Base-by-base conservation (phyloP, 2,888 invertebrate species). In the Pandemis heparana region DNA sequence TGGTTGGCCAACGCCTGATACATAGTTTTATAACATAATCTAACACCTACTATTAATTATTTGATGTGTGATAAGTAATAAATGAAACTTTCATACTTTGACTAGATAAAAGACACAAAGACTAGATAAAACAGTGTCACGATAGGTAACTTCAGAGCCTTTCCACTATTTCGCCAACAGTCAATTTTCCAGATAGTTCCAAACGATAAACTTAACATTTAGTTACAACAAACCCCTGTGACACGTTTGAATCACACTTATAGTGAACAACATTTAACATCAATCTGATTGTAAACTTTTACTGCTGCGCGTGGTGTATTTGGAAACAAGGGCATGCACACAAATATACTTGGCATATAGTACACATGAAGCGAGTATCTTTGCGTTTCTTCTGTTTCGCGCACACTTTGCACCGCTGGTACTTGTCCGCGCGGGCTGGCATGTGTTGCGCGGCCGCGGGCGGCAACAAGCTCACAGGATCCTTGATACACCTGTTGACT, bases 241-340 rank as follows among this genome's bases (percentile, higher is more conserved):
- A 5, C 14, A n/a, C n/a, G 48, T 4, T 32, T 32, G 23, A 32
- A 32, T 32, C 23, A 32, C 46, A 46, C 46, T 41, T 46, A 43
- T 8, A 10, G 4, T 14, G 46, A 51, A 7, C 1, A 18, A 53
- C 53, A 53, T 53, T 53, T 18, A 53, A 53, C 2, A 18, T 53
- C 16, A 53, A 53, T 53, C 18, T 6, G 46, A 48, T n/a, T 48
- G 8, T 9, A 51, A 51, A 7, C n/a, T 16, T 8, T 32, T 14
- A 46, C 56, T 18, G 39, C 59, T 59, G 38, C 23, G 69, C 60
- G n/a, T 74, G 74, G 65, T 70, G 68, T 51, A 74, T 69, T 65
- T 74, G 74, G 38, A 74, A 74, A 41, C 74, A 74, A 6, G 74
- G 74, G 12, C 70, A 70, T 1, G 74, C 74, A n/a, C 74, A 74